These are phyloP conservation scores for Lasioglossum albipes DNA, from an alignment of 1,140 invertebrate species.

Conservation along the genomic window DNA sequence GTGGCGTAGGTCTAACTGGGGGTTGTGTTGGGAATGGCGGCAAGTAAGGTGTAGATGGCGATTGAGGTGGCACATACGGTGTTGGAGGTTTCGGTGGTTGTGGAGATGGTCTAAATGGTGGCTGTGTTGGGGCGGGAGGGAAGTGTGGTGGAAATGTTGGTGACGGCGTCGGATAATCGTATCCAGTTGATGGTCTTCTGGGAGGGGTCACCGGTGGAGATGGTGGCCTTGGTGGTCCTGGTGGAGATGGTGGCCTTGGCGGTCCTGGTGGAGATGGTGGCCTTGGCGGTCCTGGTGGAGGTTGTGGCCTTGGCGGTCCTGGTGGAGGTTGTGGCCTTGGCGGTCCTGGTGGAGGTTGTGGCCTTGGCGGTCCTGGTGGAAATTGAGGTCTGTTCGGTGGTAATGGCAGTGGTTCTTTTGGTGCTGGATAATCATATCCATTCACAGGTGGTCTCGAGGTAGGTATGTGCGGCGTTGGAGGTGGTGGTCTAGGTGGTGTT, in stretches of 20 bases:
- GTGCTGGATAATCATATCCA: slow-evolving; percentile 45
- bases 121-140: background rate
- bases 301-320: no score
- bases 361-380: slow-evolving; percentile 18
- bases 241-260: slow-evolving; percentile 13
- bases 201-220: background rate
- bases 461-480: background rate
- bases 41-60: background rate
- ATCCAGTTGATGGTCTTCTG: background rate
- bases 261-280: slow-evolving; percentile 18
- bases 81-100: background rate
- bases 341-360: slow-evolving; percentile 10
- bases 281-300: background rate
- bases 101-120: no score
- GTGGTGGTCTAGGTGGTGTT: slow-evolving; percentile 37
- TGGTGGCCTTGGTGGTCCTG: slow-evolving; percentile 7
- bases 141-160: background rate
- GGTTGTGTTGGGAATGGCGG: background rate
- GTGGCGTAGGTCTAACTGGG: background rate
- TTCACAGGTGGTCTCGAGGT: background rate
- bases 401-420: slow-evolving; percentile 9
- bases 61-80: slow-evolving; percentile 13
- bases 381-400: background rate
- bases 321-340: no score
- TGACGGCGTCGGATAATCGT: background rate